Percentiles rank a stretch among this genome's conserved stretches.
Conservation (phyloP, 2,888 invertebrate species). For the Aspidiotus rigidus region DNA sequence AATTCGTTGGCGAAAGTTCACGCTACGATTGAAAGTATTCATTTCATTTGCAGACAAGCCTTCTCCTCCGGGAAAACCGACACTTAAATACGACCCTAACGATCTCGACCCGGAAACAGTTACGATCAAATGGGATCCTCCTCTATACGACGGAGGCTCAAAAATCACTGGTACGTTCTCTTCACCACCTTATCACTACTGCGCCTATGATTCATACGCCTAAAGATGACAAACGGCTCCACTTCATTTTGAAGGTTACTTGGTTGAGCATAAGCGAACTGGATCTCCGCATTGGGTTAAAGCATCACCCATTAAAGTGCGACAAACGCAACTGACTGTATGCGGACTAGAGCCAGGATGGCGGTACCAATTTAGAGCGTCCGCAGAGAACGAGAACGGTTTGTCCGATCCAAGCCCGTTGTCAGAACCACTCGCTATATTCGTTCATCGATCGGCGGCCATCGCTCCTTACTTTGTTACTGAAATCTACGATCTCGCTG, state of each 20-base stretch:
- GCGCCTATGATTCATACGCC: neutral
- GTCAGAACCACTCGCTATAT: conserved; percentile 77
- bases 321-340: conserved; percentile 64
- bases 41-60: conserved; percentile 57
- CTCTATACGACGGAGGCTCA: conserved; percentile 75
- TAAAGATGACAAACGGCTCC: neutral
- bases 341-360: conserved; percentile 77
- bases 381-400: conserved; percentile 85
- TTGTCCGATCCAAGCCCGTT: conserved; percentile 73
- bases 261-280: conserved; percentile 64
- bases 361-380: conserved; percentile 82
- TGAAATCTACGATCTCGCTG: conserved; percentile 59
- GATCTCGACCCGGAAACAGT: conserved; percentile 71
- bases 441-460: conserved; percentile 53
- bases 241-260: conserved; percentile 51
- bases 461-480: conserved; percentile 64
- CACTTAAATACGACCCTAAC: conserved; percentile 60
- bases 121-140: conserved; percentile 71
- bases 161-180: conserved; percentile 53
- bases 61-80: conserved; percentile 71
- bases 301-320: conserved; percentile 63
- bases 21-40: conserved; percentile 3
- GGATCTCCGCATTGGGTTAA: conserved; percentile 78
- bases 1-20: neutral
- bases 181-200: neutral